phyloP scores from a whole-genome alignment of 2,113 vertebrate genomes.

The Poecile atricapillus region DNA sequence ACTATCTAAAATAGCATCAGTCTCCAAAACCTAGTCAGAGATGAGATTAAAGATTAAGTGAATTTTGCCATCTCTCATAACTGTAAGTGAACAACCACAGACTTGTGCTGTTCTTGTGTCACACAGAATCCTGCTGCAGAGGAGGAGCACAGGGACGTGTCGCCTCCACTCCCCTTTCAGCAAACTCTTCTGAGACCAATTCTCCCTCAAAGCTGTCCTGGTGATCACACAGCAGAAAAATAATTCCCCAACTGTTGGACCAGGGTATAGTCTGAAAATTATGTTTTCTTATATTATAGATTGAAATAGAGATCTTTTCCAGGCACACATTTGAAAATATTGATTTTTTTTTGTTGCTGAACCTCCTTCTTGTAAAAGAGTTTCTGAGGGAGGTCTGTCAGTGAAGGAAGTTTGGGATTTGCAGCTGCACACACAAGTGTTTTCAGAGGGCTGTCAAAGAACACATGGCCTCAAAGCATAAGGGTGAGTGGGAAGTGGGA shows the following conservation, averaged over 20 bases:
- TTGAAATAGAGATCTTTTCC: not conserved
- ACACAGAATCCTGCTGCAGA: not conserved
- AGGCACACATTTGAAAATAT: not conserved
- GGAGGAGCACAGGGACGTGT: accelerated
- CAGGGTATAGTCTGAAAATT: not conserved
- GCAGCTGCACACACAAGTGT: not conserved
- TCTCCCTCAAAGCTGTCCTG: not conserved
- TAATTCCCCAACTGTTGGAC: not conserved
- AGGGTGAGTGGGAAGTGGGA: not conserved
- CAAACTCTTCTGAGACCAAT: not conserved
- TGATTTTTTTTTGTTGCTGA: not conserved
- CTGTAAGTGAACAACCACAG: not conserved
- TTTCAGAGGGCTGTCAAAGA: not conserved
- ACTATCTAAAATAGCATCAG: not conserved
- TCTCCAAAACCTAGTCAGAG: not conserved
- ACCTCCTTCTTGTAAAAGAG: not conserved
- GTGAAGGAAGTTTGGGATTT: not conserved
- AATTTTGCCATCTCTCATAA: not conserved
- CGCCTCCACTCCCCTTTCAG: not conserved
- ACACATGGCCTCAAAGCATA: not conserved
- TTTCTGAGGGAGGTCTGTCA: not conserved
- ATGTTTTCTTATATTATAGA: not conserved
- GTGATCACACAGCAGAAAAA: not conserved
- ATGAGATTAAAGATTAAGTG: not conserved
- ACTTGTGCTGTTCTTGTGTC: not conserved